Conservation (phyloP, 2,888 invertebrate species). For the Trachelus iudaicus region DNA sequence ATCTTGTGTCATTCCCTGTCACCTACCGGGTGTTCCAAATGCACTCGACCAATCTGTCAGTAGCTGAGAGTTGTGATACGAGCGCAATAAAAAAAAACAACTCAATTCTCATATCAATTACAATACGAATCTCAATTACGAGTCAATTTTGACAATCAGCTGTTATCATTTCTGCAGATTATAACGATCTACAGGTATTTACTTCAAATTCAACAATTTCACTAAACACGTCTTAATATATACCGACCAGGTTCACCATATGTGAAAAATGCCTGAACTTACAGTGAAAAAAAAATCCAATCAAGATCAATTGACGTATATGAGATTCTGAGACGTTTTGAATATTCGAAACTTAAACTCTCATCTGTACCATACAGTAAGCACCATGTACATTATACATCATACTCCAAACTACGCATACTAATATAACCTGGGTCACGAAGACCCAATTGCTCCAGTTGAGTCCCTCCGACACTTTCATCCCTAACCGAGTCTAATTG, state of each 20-base stretch:
- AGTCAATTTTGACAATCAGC: background rate
- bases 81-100: background rate
- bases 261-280: no score
- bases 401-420: background rate
- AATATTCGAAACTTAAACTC: background rate
- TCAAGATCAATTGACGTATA: background rate
- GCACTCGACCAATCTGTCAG: background rate
- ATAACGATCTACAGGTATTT: background rate
- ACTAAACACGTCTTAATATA: background rate
- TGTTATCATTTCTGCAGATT: background rate
- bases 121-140: background rate
- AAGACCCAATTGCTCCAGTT: background rate
- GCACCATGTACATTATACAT: no score
- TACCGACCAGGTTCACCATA: background rate
- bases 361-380: background rate
- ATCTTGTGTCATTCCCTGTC: constrained; percentile 4
- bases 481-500: constrained; percentile 45
- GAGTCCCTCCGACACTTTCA: background rate
- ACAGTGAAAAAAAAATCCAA: no score
- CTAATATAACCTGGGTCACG: background rate
- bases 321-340: background rate
- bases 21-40: background rate
- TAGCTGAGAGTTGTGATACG: no score
- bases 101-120: background rate
- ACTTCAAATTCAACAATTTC: background rate